Evolutionary conservation across 1,140 invertebrate genomes (phyloP), one percentile per base, ranked within the genome.

Genomic region (Drosophila yakuba): DNA sequence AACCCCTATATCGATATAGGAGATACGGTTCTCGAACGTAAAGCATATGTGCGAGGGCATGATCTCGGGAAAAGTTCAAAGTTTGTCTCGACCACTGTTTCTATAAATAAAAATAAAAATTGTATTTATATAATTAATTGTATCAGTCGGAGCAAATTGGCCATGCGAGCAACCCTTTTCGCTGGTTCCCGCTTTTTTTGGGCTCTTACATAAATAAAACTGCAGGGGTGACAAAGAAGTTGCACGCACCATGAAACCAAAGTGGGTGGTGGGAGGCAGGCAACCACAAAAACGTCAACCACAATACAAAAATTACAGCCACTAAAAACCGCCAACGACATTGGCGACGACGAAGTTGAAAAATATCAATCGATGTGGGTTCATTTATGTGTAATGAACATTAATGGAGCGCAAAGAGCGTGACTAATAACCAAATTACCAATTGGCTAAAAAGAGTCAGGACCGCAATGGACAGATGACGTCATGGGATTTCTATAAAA

Each of bases 381-480:
- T 84, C 84, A 84, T 90, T 89, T 89, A 78, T 89, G 84, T 90
- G 85, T 85, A 90, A 89, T 89, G 84, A 89, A 89, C 84, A 90
- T 90, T 90, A 90, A 90, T 90, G 86, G 90, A 90, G 88, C 86
- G 86, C 86, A 82, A 88, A 90, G 76, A 91, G 86, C 88, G 86
- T 90, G 88, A 90, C 86, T 90, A 90, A 90, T 90, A 86, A 75
- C 75, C 69, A 79, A 90, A 90, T 90, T 90, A 83, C 84, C 85
- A 90, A 89, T 89, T 90, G 77, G 84, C 77, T 80, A 84, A 89
- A 80, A 79, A 67, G 80, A 83, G 77, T 79, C 61, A 62, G 25
- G 44, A 56, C 32, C 64, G 28, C 62, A 68, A 36, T 17, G 52
- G 8, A 35, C 5, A 60, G 36, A 39, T 55, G 60, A 56, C 73